Evolutionary conservation across 2,113 vertebrate species (phyloP), one percentile per base, ranked within the genome.

Genomic region (Macaca mulatta): DNA sequence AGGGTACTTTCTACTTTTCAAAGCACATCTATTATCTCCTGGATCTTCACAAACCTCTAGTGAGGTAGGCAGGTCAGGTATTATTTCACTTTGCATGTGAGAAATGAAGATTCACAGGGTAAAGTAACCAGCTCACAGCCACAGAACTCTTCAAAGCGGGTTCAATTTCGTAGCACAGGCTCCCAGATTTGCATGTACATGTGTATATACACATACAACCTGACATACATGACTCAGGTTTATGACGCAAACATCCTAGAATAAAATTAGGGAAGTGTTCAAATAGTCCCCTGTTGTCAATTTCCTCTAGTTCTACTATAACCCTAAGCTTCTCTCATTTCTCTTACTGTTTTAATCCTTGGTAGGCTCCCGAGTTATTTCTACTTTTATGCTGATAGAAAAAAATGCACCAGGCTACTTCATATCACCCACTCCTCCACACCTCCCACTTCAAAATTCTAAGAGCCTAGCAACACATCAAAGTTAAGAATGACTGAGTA

Each of bases 391-490:
- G 32, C 40, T 77, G 70, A 57, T 52, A 22, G 32, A 93, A 72
- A 94, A 96, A 82, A 84, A 43, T 22, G 9, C 45, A 84, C 61
- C 38, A 78, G 59, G 59, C 48, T 40, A 14, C 22, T 86, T 77
- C 52, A 3, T 7, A 14, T 23, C 74, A 23, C 50, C 48, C 14
- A 38, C 16, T 35, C n/a, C 48, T 82, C 43, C 83, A 74, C 83
- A 94, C 70, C 84, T 87, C 81, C 83, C 50, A 59, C 88, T 94
- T 85, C 84, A 79, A 88, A 81, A 59, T 80, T 64, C 77, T 59
- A 86, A 88, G 70, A 94, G 72, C 70, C 84, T 48, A 97, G 92
- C 82, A 74, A 59, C 16, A 90, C 69, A 84, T 87, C 79, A 83
- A 97, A 94, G 89, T 74, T 94, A 83, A 86, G 35, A 78, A 40